Base-by-base conservation (phyloP, 92 coral and sea anemone species). In the Epizoanthus illoricatus region DNA sequence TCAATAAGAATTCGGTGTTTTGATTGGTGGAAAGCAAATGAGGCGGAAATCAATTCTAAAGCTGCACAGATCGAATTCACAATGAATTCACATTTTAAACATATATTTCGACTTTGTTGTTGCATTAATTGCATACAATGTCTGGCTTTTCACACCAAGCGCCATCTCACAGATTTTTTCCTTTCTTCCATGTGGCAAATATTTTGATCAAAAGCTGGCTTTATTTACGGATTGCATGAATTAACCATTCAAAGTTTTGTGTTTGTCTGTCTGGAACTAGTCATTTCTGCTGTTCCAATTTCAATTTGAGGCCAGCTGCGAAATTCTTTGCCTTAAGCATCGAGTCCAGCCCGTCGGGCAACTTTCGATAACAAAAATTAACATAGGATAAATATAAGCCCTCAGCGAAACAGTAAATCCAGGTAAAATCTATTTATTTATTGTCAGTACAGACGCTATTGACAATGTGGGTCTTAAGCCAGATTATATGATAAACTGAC, bases 41-140 rank as follows among this genome's bases (percentile, higher is more conserved):
- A 36, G 84, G 75, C 94, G 97, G 97, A 93, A 93, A 92, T 88
- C 80, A 79, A 76, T 83, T 81, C 91, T 81, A 86, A 88, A 91
- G 90, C 86, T 78, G 66, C 90, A 61, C 80, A 89, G 92, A 89
- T 86, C 84, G 89, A 85, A 89, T 88, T 89, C 81, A 86, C 92
- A 93, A 91, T 90, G 63, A 90, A 65, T 57, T 84, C 73, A 84
- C 59, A 76, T 76, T 76, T n/a, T n/a, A n/a, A 76, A 76, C 81
- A 76, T 76, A 61, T 69, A 76, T 74, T 79, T 84, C 82, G 90
- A 88, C 90, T 85, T 86, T 83, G 86, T 85, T 71, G 17, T 41
- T 41, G 56, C 71, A 83, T 81, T 87, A 28, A 45, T 5, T 45
- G 12, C 88, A 66, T 75, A 86, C 68, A 66, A 71, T 90, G 97